phyloP scores from a whole-genome alignment of 2,113 vertebrate species.

The Puntigrus tetrazona region DNA sequence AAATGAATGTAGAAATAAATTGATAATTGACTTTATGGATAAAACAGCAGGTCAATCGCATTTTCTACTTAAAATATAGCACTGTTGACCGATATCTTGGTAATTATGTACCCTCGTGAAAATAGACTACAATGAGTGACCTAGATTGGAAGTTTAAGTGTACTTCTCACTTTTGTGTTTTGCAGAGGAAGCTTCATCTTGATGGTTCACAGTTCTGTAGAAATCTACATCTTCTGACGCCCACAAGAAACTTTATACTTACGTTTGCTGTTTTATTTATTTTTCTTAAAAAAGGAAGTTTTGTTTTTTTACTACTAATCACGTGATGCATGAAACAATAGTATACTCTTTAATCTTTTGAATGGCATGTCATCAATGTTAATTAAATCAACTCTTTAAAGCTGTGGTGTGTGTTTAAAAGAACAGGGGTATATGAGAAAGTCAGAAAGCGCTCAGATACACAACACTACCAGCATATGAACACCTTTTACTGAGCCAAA shows the following conservation, averaged over 20 bases:
- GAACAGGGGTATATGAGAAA: not conserved
- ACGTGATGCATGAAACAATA: not conserved
- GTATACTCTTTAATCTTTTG: not conserved
- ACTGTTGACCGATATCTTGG: not conserved
- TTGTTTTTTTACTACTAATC: not conserved
- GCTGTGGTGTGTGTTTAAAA: not conserved
- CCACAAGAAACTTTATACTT: not conserved
- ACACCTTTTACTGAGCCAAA: not conserved
- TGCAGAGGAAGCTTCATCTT: constrained; percentile 66
- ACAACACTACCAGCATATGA: not conserved
- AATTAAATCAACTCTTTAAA: constrained; percentile 4
- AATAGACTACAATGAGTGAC: not conserved
- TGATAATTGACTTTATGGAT: no score
- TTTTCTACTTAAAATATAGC: not conserved
- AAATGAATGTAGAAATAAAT: no score
- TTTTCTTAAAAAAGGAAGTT: not conserved
- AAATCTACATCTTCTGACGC: not conserved
- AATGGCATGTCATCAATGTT: not conserved
- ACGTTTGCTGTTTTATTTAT: not conserved
- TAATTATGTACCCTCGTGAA: not conserved
- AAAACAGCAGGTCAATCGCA: no score
- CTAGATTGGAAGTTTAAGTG: not conserved
- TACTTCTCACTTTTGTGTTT: constrained; percentile 47
- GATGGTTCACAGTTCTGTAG: constrained; percentile 24
- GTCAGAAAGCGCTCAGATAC: not conserved